Conservation (phyloP, 2,888 invertebrate genomes). For the Spatulosminthurus flaviceps region DNA sequence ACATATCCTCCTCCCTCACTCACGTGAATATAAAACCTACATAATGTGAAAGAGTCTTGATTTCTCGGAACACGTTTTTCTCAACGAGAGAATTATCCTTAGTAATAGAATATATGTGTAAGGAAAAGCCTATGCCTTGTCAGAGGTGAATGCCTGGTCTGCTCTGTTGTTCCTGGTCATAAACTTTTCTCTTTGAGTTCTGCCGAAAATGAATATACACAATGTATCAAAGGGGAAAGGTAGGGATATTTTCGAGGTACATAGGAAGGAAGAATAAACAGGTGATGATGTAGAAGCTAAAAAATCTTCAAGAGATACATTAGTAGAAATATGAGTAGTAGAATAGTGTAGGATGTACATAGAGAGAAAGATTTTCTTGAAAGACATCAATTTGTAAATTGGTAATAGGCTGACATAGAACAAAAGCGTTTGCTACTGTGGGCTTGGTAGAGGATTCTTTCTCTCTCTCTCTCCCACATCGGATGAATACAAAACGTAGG, state of each 20-base stretch:
- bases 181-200: conserved; percentile 3
- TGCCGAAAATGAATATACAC: not conserved
- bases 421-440: no score
- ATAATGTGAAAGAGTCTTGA: not conserved
- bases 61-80: not conserved
- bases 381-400: conserved; percentile 36
- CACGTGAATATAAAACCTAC: not conserved
- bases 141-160: conserved; percentile 14
- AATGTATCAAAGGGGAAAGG: no score
- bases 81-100: not conserved
- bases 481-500: no score
- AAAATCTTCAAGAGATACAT: not conserved
- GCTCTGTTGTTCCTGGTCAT: conserved; percentile 18
- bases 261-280: no score
- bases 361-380: not conserved
- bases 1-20: not conserved
- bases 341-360: no score
- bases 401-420: not conserved
- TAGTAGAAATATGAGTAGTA: not conserved
- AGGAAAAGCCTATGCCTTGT: not conserved
- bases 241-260: no score
- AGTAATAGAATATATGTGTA: not conserved
- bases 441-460: not conserved
- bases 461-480: no score
- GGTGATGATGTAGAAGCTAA: no score